Base-by-base conservation (phyloP, 35 echinoderm and acorn worm species). In the Holothuria glaberrima region DNA sequence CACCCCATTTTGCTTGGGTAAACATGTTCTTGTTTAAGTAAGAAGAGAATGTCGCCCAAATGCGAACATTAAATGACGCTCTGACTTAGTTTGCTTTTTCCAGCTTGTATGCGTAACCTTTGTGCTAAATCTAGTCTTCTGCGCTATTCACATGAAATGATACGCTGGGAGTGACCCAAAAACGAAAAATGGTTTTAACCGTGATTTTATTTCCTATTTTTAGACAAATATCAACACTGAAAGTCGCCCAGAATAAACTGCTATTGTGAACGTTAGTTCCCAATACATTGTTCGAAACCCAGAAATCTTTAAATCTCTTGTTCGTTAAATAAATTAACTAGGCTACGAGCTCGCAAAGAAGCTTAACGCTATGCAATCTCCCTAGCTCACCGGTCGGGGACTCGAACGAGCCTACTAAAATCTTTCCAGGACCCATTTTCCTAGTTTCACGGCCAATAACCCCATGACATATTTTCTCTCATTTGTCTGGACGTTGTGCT, bases 281-380 rank as follows among this genome's bases (percentile, higher is more conserved):
- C 20, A 48, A 19, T 17, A 50, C 26, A 78, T 78, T 54, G 74
- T 78, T 24, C 20, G 35, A 28, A 78, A 48, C 74, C 74, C 50
- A 78, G 74, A 78, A 78, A 72, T 48, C 44, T 38, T 78, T 7
- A 78, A 78, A 78, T 78, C 74, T 28, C 74, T 78, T 78, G 74
- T 78, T 78, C 74, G 14, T 48, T 48, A 78, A 78, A 48, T 78
- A 78, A 78, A 78, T 78, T 78, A 78, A 78, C 74, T 78, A 78
- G 74, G 74, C 74, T 78, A 26, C 36, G 27, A 78, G 12, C 74
- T 12, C 2, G 41, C 21, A 48, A 30, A 78, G 74, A 78, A 78
- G 74, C 35, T 78, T 78, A 78, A 78, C 74, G 38, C 69, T 32
- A 73, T 73, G 38, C 26, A 38, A 54, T 54, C 9, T 54, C 50